Conservation (phyloP, 2,888 invertebrate species). For the Meganola albula region DNA sequence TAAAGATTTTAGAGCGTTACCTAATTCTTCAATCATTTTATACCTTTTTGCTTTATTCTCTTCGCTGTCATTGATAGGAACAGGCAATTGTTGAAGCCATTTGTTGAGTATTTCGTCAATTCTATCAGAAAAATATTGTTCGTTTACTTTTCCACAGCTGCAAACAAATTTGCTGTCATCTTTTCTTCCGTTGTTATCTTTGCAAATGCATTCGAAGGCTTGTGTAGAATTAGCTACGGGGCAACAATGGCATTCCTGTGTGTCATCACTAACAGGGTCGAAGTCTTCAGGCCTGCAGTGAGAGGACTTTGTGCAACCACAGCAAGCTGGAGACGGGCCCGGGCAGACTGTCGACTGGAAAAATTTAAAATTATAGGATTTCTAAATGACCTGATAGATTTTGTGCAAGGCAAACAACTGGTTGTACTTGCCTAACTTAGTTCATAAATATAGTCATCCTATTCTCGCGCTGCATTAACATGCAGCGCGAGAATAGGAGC, state of each 20-base stretch:
- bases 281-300: conserved; percentile 7
- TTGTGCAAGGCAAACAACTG: no score
- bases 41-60: conserved; percentile 25
- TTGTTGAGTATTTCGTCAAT: conserved; percentile 24
- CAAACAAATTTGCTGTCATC: not conserved
- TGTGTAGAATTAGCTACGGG: conserved; percentile 3
- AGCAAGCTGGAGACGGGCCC: not conserved
- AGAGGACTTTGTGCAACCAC: conserved; percentile 7
- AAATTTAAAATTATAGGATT: not conserved
- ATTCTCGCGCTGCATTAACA: no score
- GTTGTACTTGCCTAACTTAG: no score
- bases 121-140: conserved; percentile 12
- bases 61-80: conserved; percentile 27
- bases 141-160: not conserved
- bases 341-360: not conserved
- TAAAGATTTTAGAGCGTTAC: conserved; percentile 22
- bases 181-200: not conserved
- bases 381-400: not conserved
- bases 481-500: no score
- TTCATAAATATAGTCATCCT: no score
- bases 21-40: conserved; percentile 23
- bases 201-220: not conserved
- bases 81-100: conserved; percentile 40
- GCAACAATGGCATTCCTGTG: no score
- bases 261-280: conserved; percentile 3